These are phyloP conservation scores for Nixonia krombeini DNA, from an alignment of 1,140 invertebrate species.

Conservation along the genomic window DNA sequence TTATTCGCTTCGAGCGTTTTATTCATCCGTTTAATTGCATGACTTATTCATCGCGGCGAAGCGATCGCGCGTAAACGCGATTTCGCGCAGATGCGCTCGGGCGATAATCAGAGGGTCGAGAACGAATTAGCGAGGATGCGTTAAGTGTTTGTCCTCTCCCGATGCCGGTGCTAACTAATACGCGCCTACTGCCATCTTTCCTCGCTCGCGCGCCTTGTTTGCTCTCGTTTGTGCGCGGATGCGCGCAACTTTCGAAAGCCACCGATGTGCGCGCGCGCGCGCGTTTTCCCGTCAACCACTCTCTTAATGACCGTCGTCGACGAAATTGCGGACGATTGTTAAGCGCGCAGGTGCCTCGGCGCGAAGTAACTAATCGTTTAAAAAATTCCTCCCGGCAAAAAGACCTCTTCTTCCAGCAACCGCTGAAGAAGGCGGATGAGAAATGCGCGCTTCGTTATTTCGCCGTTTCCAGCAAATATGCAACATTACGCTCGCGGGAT, in stretches of 20 bases:
- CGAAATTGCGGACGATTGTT: slow-evolving; percentile 48
- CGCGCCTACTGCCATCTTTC: slow-evolving; percentile 35
- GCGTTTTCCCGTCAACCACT: slow-evolving; percentile 38
- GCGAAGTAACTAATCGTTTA: slow-evolving; percentile 47
- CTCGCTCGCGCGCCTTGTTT: slow-evolving; percentile 37
- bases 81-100: neutral
- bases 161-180: slow-evolving; percentile 48
- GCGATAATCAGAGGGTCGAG: slow-evolving; percentile 13
- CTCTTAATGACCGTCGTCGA: slow-evolving; percentile 50
- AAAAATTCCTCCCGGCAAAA: slow-evolving; percentile 47
- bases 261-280: slow-evolving; percentile 8
- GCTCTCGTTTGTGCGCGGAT: slow-evolving; percentile 31
- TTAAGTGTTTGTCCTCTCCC: slow-evolving; percentile 50
- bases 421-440: slow-evolving; percentile 39
- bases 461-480: slow-evolving; percentile 34
- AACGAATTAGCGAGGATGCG: slow-evolving; percentile 40
- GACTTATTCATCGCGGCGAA: neutral
- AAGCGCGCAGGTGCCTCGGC: slow-evolving; percentile 33
- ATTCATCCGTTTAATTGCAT: too few species aligned
- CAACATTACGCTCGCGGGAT: slow-evolving; percentile 32
- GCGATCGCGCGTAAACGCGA: slow-evolving; percentile 4
- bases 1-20: too few species aligned
- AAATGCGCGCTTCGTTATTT: slow-evolving; percentile 36
- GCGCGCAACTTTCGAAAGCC: slow-evolving; percentile 14
- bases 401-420: slow-evolving; percentile 44